Conservation (phyloP, 1,140 invertebrate species). For the Pseudachorutes palmiensis region DNA sequence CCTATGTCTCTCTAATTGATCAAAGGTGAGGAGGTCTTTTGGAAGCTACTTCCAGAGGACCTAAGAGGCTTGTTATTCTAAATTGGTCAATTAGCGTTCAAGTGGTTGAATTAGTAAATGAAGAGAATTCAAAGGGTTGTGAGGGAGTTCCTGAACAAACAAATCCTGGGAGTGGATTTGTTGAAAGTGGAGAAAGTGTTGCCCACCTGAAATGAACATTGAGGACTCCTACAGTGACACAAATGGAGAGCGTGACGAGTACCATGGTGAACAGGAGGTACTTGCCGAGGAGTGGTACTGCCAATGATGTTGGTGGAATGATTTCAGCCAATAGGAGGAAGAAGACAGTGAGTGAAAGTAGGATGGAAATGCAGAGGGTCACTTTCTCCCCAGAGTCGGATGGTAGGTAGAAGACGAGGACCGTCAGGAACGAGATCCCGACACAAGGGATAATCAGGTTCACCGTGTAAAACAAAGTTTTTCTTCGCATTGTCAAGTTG, state of each 20-base stretch:
- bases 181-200: neutral
- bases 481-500: conserved; percentile 86
- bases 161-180: too few relatives aligned
- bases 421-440: conserved; percentile 84
- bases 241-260: conserved; percentile 89
- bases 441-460: conserved; percentile 86
- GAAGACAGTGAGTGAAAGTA: conserved; percentile 96
- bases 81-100: too few relatives aligned
- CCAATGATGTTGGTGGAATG: conserved; percentile 93
- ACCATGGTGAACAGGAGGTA: conserved; percentile 96
- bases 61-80: too few relatives aligned
- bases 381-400: conserved; percentile 92
- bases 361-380: conserved; percentile 92
- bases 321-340: conserved; percentile 94
- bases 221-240: conserved; percentile 91
- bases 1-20: neutral
- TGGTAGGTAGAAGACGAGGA: conserved; percentile 90
- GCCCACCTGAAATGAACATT: conserved; percentile 92
- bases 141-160: too few relatives aligned
- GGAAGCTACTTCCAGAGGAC: too few relatives aligned
- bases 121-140: too few relatives aligned
- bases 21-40: too few relatives aligned
- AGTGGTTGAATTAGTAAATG: too few relatives aligned
- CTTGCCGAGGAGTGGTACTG: conserved; percentile 93
- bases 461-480: conserved; percentile 85